phyloP scores from a whole-genome alignment of 1,140 invertebrate species.

The Drosophila funebris region DNA sequence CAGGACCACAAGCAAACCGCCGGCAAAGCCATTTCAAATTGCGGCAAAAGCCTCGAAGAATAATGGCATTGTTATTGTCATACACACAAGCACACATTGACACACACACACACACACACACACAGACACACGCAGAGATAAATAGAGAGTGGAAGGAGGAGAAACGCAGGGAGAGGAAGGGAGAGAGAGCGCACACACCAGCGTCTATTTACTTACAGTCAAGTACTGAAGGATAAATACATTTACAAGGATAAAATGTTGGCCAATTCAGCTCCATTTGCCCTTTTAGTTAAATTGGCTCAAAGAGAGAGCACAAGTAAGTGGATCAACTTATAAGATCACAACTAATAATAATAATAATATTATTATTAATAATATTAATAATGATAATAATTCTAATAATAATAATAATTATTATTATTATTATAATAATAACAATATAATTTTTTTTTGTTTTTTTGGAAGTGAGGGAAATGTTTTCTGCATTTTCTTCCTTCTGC shows the following conservation, averaged over 20 bases:
- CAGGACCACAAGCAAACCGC: slow-evolving; percentile 40
- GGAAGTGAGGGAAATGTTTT: too few species aligned
- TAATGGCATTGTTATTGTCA: slow-evolving; percentile 52
- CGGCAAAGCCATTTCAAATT: slow-evolving; percentile 48
- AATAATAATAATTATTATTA: not conserved
- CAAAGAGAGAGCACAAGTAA: not conserved
- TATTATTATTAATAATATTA: not conserved
- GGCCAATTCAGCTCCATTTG: slow-evolving; percentile 37
- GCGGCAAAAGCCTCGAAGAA: slow-evolving; percentile 52
- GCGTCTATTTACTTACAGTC: slow-evolving; percentile 36
- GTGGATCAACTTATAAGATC: slow-evolving; percentile 2
- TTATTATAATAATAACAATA: not conserved
- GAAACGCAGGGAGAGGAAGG: not conserved
- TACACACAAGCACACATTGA: slow-evolving; percentile 12
- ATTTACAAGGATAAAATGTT: slow-evolving; percentile 36
- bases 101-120: not conserved
- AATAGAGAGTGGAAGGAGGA: not conserved
- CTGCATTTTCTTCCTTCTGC: too few species aligned
- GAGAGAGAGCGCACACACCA: not conserved
- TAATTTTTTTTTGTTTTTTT: too few species aligned
- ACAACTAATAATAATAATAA: not conserved
- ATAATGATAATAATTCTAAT: not conserved
- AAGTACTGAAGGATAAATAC: slow-evolving; percentile 41
- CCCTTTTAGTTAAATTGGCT: slow-evolving; percentile 42
- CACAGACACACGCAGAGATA: not conserved